Conservation (phyloP, 1,140 invertebrate genomes). For the Metopolophium dirhodum region DNA sequence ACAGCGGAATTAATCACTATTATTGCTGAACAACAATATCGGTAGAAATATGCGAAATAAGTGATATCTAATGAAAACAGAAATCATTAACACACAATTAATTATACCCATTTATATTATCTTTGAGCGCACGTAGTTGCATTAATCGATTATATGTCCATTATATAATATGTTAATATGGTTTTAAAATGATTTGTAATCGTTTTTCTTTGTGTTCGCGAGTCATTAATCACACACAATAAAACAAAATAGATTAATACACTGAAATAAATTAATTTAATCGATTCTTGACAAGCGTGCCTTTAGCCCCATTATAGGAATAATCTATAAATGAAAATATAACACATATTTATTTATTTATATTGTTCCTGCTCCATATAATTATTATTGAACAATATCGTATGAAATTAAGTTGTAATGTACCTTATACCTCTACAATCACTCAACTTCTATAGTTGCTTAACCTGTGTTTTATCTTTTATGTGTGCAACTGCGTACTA, state of each 20-base stretch:
- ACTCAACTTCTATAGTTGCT: background rate
- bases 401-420: background rate
- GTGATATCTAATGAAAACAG: constrained; percentile 19
- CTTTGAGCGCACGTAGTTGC: background rate
- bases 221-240: constrained; percentile 2
- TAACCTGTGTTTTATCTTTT: background rate
- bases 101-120: constrained; percentile 2
- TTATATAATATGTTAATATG: background rate
- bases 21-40: background rate
- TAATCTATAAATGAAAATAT: background rate
- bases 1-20: background rate
- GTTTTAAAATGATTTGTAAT: background rate
- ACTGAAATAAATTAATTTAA: background rate
- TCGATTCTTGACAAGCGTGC: background rate
- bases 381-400: background rate
- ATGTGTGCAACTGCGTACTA: background rate
- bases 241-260: background rate
- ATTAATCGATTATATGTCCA: background rate
- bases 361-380: background rate
- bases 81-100: constrained; percentile 11
- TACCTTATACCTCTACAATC: background rate
- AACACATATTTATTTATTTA: background rate
- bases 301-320: background rate
- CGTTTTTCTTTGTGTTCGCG: constrained; percentile 13
- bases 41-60: background rate